Evolutionary conservation across 2,888 invertebrate genomes (phyloP).

Genomic region (Papilio gigon): DNA sequence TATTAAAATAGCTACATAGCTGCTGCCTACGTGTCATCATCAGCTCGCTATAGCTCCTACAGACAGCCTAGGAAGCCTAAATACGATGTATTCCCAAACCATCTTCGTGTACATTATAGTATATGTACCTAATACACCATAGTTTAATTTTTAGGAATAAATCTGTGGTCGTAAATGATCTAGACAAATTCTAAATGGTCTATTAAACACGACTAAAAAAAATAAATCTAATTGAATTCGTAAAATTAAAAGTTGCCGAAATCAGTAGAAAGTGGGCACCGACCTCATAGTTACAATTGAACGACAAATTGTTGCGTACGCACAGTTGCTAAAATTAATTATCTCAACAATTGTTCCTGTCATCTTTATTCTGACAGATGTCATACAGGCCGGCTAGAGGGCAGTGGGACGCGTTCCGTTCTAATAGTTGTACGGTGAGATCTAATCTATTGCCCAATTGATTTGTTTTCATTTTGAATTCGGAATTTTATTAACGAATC

Average conservation of each 20-base stretch:
- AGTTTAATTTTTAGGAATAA: too few species aligned
- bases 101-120: too few species aligned
- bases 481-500: conserved; percentile 20
- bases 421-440: conserved; percentile 43
- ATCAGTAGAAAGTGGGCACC: conserved; percentile 54
- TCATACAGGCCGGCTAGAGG: conserved; percentile 50
- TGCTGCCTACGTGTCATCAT: too few species aligned
- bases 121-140: too few species aligned
- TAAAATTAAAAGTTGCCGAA: conserved; percentile 49
- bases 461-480: conserved; percentile 30
- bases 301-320: conserved; percentile 58
- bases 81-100: too few species aligned
- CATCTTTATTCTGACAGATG: conserved; percentile 70
- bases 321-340: conserved; percentile 71
- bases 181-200: too few species aligned
- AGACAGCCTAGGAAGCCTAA: too few species aligned
- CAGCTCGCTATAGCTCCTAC: too few species aligned
- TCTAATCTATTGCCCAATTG: conserved; percentile 41
- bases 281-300: conserved; percentile 51
- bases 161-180: too few species aligned
- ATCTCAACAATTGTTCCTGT: conserved; percentile 67
- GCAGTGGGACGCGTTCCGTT: conserved; percentile 58
- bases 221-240: conserved; percentile 43
- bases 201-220: too few species aligned
- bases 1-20: too few species aligned